phyloP scores from a whole-genome alignment of 2,113 vertebrate genomes.

The Oceanodroma tethys region DNA sequence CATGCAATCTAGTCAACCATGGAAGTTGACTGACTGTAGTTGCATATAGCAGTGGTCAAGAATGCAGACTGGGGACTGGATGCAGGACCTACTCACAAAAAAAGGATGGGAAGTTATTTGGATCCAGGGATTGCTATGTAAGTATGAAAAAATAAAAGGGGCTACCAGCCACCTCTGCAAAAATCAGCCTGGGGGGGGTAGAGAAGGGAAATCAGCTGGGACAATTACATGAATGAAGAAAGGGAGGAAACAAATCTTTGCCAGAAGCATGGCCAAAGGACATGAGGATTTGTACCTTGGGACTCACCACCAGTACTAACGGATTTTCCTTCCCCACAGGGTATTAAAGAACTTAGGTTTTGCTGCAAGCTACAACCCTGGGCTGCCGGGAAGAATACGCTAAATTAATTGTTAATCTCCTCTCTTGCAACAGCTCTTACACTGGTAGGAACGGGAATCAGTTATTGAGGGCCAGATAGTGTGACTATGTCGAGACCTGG shows the following conservation, averaged over 20 bases:
- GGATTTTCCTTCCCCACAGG: background rate
- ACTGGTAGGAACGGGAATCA: background rate
- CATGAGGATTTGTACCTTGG: background rate
- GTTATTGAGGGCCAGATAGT: background rate
- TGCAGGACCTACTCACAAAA: background rate
- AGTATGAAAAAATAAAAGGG: background rate
- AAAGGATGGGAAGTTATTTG: background rate
- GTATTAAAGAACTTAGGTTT: background rate
- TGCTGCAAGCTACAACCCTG: background rate
- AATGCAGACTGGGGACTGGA: background rate
- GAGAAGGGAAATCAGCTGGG: background rate
- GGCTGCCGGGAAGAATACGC: background rate
- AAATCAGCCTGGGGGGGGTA: background rate
- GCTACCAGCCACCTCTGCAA: background rate
- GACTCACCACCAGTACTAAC: background rate
- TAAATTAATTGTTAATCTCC: background rate
- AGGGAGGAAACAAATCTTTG: background rate
- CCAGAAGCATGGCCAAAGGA: background rate
- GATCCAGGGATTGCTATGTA: background rate
- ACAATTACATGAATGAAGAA: background rate
- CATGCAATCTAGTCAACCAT: background rate
- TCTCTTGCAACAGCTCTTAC: background rate
- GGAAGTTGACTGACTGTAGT: background rate
- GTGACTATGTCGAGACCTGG: background rate
- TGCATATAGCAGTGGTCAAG: background rate